Percentiles rank a stretch among this genome's conserved stretches.
These are phyloP conservation scores for Zygothrica quintamaculata DNA, from an alignment of 2,888 invertebrate genomes.

Conservation along the genomic window DNA sequence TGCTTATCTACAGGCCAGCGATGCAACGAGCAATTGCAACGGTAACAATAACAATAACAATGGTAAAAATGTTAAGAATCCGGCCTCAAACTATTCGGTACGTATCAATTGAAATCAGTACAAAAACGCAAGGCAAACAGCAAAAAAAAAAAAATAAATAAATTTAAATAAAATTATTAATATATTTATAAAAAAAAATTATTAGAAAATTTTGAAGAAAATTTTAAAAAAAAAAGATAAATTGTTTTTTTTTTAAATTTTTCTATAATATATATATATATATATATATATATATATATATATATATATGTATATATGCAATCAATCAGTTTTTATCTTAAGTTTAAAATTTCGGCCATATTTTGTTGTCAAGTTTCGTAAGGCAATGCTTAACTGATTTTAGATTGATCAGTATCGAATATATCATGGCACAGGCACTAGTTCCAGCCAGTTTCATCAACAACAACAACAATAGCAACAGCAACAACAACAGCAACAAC, in stretches of 20 bases:
- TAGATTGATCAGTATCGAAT: slow-evolving; percentile 85
- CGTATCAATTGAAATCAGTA: slow-evolving; percentile 85
- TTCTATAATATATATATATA: slow-evolving; percentile 3
- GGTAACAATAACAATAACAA: slow-evolving; percentile 71
- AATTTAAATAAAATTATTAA: slow-evolving; percentile 14
- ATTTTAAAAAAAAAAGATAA: slow-evolving; percentile 24
- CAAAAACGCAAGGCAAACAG: slow-evolving; percentile 49
- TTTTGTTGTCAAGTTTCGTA: slow-evolving; percentile 28
- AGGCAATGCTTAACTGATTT: slow-evolving; percentile 82
- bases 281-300: too few species aligned
- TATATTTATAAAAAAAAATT: slow-evolving; percentile 18
- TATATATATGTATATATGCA: neutral
- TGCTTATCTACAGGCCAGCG: slow-evolving; percentile 85
- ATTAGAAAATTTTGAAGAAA: slow-evolving; percentile 16
- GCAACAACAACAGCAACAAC: slow-evolving; percentile 6
- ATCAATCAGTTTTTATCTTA: slow-evolving; percentile 26
- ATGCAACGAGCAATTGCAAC: slow-evolving; percentile 83
- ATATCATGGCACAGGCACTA: slow-evolving; percentile 48
- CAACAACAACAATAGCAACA: slow-evolving; percentile 9
- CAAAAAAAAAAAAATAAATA: slow-evolving; percentile 15
- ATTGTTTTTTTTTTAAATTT: slow-evolving; percentile 26
- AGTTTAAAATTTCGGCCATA: slow-evolving; percentile 60
- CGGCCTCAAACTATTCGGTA: slow-evolving; percentile 85
- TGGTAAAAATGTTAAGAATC: slow-evolving; percentile 85
- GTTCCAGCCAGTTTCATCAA: slow-evolving; percentile 23